Percentiles rank a stretch among this genome's conserved stretches.
phyloP scores from a whole-genome alignment of 2,888 invertebrate genomes.

The Eustalomyia histrio region DNA sequence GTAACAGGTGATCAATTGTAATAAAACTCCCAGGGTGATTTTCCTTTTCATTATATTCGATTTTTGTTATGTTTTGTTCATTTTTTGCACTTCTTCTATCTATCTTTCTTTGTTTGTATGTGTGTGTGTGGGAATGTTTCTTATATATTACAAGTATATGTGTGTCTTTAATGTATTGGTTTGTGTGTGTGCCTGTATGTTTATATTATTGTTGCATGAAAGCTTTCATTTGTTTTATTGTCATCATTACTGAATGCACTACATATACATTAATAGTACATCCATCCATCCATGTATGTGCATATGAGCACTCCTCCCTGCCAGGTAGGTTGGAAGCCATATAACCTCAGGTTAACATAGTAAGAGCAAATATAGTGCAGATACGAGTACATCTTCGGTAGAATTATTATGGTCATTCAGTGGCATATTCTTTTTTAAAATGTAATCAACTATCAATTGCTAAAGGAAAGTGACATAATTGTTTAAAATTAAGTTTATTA shows the following conservation, averaged over 20 bases:
- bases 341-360: not conserved
- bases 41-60: slow-evolving; percentile 66
- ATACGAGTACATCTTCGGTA: slow-evolving; percentile 10
- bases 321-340: not conserved
- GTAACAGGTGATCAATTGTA: slow-evolving; percentile 71
- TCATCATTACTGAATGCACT: slow-evolving; percentile 51
- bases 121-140: not conserved
- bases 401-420: slow-evolving; percentile 58
- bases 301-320: not conserved
- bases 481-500: not conserved
- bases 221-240: slow-evolving; percentile 63
- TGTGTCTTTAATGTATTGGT: not conserved
- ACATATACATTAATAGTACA: not conserved
- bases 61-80: slow-evolving; percentile 80
- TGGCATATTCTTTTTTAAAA: slow-evolving; percentile 57
- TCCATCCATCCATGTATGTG: not conserved
- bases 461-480: not conserved
- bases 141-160: not conserved
- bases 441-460: slow-evolving; percentile 55
- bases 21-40: slow-evolving; percentile 70
- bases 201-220: slow-evolving; percentile 37
- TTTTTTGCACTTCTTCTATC: slow-evolving; percentile 20
- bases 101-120: slow-evolving; percentile 28
- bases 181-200: slow-evolving; percentile 14
- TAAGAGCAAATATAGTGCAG: not conserved